Evolutionary conservation across 2,797 vertebrate genomes (phyloP), one percentile per base, ranked within the genome.

Genomic region (Anguilla obscura): DNA sequence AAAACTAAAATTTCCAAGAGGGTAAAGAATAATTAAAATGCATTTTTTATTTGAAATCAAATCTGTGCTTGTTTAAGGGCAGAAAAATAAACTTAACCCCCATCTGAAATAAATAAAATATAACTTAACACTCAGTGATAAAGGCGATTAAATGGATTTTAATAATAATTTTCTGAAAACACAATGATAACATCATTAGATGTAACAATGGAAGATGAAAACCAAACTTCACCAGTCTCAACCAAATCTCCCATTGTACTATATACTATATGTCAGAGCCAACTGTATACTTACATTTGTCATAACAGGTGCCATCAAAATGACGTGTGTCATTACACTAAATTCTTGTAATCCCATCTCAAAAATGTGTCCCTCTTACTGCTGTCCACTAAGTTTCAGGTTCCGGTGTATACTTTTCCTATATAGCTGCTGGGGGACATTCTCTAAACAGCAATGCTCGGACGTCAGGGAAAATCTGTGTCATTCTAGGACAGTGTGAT

Each of bases 361-460:
- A 9, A 85, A 24, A 50, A 18, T 24, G 9, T 36, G 45, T 50
- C 12, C 33, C 66, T 60, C 84, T 54, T 27, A 54, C 24, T 27
- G 63, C 60, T 40, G 7, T 87, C 66, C 48, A 69, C 80, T 45
- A 36, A 50, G 83, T 45, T 84, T 71, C 45, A 48, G 79, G 83
- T 52, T 50, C 27, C 5, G 36, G 80, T 84, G 79, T 52, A 24
- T 58, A 69, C 71, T 69, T 40, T 88, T 87, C 58, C 56, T 24
- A 1, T 50, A 27, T 52, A 45, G 5, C 16, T 45, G 80, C 52
- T 48, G 76, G 86, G 71, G 71, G 71, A 71, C 14, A 71, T 1
- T 71, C n/a, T 33, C 21, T 21, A 14, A 21, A 14, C n/a, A 36
- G 58, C 4, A 50, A 21, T 30, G 16, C 80, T 80, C 2, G 24